Conservation (phyloP, 2,888 invertebrate species). For the Darwinula stevensoni region DNA sequence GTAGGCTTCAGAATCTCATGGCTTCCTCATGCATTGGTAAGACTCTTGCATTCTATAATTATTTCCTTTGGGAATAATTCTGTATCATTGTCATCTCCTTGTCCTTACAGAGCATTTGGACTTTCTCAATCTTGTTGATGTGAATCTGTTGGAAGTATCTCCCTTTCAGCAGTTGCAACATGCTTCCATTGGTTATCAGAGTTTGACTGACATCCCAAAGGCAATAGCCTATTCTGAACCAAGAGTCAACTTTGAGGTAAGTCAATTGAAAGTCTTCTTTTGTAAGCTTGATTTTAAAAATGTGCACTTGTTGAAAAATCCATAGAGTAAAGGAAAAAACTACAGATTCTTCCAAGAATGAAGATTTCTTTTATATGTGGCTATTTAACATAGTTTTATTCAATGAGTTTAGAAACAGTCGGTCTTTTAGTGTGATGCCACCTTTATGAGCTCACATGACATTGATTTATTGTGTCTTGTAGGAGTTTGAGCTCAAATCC, state of each 20-base stretch:
- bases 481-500: slow-evolving; percentile 28
- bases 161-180: slow-evolving; percentile 68
- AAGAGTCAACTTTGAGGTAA: slow-evolving; percentile 11
- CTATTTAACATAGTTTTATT: too few species aligned
- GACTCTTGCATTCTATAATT: slow-evolving; percentile 8
- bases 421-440: too few species aligned
- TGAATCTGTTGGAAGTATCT: slow-evolving; percentile 38
- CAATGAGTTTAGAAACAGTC: too few species aligned
- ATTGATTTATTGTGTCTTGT: slow-evolving; percentile 5
- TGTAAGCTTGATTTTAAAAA: too few species aligned
- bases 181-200: slow-evolving; percentile 79
- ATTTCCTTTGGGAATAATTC: too few species aligned
- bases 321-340: too few species aligned
- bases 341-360: too few species aligned
- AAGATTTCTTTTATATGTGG: slow-evolving; percentile 8
- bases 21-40: slow-evolving; percentile 86
- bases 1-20: slow-evolving; percentile 72
- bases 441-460: too few species aligned
- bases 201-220: slow-evolving; percentile 73
- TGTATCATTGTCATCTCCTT: too few species aligned
- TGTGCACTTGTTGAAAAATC: too few species aligned
- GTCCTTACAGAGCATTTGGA: slow-evolving; percentile 56
- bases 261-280: too few species aligned
- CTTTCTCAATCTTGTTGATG: slow-evolving; percentile 49
- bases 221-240: slow-evolving; percentile 39